Percentiles rank a stretch among this genome's conserved stretches.
phyloP scores from a whole-genome alignment of 2,113 vertebrate species.

The Clarias macrocephalus region DNA sequence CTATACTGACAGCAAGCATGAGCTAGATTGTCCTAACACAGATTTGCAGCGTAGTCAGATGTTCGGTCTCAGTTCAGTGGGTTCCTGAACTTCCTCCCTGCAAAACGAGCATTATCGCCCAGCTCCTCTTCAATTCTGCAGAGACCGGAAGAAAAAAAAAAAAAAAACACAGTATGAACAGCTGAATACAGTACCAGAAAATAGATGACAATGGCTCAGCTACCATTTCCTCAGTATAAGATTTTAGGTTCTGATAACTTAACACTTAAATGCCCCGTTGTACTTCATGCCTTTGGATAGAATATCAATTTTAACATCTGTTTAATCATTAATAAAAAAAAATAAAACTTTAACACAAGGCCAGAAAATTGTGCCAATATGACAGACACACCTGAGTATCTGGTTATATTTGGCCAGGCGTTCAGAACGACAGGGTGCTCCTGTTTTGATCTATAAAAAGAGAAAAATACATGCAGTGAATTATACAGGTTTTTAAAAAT shows the following conservation, averaged over 20 bases:
- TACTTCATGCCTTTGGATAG: neutral
- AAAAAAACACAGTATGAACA: neutral
- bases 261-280: neutral
- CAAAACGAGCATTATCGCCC: constrained; percentile 86
- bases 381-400: constrained; percentile 65
- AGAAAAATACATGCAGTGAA: neutral
- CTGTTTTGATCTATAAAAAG: constrained; percentile 71
- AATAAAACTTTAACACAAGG: too few species aligned
- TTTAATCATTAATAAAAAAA: too few species aligned
- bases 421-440: constrained; percentile 75
- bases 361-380: neutral
- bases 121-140: constrained; percentile 95
- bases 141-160: constrained; percentile 2
- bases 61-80: constrained; percentile 66
- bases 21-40: neutral
- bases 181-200: neutral
- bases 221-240: neutral
- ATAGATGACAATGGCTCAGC: neutral
- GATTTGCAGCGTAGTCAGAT: neutral
- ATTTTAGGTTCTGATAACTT: neutral
- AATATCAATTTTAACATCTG: too few species aligned
- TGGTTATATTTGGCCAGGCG: constrained; percentile 78
- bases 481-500: neutral
- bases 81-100: constrained; percentile 91
- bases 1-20: neutral